A percentile compares a stretch with the other conserved stretches of the same genome.
phyloP scores from a whole-genome alignment of 2,888 invertebrate species.

The Limnephilus lunatus region DNA sequence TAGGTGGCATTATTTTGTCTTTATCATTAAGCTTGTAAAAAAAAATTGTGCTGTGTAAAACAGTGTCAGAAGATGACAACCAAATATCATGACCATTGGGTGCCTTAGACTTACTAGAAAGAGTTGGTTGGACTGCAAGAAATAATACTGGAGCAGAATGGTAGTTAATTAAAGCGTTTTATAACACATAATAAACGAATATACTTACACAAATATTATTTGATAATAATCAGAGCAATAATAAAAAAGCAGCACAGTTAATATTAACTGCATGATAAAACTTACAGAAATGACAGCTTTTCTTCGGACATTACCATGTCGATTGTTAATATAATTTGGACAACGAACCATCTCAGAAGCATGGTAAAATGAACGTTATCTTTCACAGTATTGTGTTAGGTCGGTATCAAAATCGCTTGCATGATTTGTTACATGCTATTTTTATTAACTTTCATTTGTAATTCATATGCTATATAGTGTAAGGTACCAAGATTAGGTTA shows the following conservation, averaged over 20 bases:
- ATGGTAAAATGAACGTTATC: slow-evolving; percentile 10
- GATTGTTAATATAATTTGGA: background rate
- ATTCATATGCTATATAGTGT: background rate
- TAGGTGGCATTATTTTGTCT: too few species aligned
- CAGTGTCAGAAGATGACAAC: too few species aligned
- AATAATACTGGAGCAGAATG: too few species aligned
- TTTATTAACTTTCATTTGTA: background rate
- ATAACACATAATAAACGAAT: too few species aligned
- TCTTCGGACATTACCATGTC: slow-evolving; percentile 43
- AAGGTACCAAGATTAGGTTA: background rate
- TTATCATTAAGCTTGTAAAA: too few species aligned
- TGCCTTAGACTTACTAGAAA: background rate
- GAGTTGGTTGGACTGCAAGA: too few species aligned
- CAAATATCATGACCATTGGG: too few species aligned
- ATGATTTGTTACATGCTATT: background rate
- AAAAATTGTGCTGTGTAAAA: too few species aligned
- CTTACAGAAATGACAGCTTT: slow-evolving; percentile 54
- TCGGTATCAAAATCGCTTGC: background rate
- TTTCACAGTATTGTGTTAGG: background rate
- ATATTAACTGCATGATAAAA: background rate
- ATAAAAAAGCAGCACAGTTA: background rate
- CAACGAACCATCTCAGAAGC: slow-evolving; percentile 7
- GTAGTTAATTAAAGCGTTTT: too few species aligned
- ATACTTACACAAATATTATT: too few species aligned
- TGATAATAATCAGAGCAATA: too few species aligned